Evolutionary conservation across 2,797 vertebrate genomes (phyloP).

Genomic region (Brachyalestes nurse): DNA sequence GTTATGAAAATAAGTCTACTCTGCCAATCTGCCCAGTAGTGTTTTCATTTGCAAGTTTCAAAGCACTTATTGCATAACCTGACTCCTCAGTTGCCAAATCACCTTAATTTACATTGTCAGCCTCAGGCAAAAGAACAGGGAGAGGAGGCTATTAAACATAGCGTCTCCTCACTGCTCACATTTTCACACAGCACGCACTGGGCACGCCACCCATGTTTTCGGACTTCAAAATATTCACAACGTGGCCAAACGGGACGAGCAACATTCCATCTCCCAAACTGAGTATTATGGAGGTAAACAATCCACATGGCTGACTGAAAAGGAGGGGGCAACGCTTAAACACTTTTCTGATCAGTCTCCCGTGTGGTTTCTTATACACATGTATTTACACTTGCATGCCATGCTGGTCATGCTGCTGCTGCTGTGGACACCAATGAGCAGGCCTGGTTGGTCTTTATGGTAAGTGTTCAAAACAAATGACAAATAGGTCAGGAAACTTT

Average conservation of each 20-base stretch:
- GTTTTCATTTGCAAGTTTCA: not conserved
- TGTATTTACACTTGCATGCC: not conserved
- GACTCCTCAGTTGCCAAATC: not conserved
- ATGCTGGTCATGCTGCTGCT: not conserved
- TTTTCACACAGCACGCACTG: slow-evolving; percentile 31
- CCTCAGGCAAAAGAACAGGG: slow-evolving; percentile 18
- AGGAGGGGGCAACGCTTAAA: slow-evolving; percentile 35
- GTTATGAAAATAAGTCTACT: not conserved
- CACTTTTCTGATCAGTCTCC: slow-evolving; percentile 22
- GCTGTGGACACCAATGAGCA: not conserved
- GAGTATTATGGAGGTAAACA: slow-evolving; percentile 51
- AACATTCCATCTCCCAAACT: slow-evolving; percentile 49
- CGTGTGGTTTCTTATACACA: slow-evolving; percentile 5
- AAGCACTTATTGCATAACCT: not conserved
- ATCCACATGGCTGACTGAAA: slow-evolving; percentile 20
- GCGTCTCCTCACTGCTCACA: not conserved
- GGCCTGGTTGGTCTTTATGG: not conserved
- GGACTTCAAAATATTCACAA: slow-evolving; percentile 46
- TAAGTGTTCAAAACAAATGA: not conserved
- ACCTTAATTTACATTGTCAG: slow-evolving; percentile 11
- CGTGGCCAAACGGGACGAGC: slow-evolving; percentile 45
- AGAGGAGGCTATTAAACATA: slow-evolving; percentile 20
- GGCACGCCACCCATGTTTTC: slow-evolving; percentile 14
- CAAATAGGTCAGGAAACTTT: not conserved
- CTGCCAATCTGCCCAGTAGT: not conserved